Conservation (phyloP, 2,113 vertebrate genomes). For the Isichthys henryi region DNA sequence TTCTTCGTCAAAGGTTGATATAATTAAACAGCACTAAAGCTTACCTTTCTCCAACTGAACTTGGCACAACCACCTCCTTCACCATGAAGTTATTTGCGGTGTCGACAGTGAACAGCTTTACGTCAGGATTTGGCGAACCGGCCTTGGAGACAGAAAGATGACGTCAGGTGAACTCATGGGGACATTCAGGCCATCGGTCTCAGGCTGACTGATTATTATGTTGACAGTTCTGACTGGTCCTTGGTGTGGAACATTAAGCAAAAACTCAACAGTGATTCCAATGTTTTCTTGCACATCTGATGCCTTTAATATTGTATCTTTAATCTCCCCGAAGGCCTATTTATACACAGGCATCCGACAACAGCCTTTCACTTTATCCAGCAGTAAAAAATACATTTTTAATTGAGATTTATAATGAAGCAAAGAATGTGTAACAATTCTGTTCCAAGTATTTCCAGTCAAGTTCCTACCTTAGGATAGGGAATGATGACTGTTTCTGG, state of each 20-base stretch:
- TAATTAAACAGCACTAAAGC: neutral
- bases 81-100: conserved; percentile 45
- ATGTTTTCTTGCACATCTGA: neutral
- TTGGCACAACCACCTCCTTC: conserved; percentile 65
- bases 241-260: neutral
- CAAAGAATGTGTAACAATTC: neutral
- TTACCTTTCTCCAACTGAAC: conserved; percentile 65
- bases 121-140: conserved; percentile 77
- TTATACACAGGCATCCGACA: neutral
- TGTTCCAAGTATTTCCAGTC: neutral
- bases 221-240: neutral
- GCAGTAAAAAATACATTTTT: neutral
- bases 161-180: neutral
- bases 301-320: neutral
- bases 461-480: conserved; percentile 83
- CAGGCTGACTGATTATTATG: neutral
- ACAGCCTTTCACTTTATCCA: neutral
- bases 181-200: neutral
- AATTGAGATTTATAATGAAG: neutral
- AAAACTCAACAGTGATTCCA: neutral
- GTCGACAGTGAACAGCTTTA: conserved; percentile 77
- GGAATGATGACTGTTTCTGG: conserved; percentile 81
- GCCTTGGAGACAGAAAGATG: conserved; percentile 61
- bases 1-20: neutral
- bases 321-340: neutral